Evolutionary conservation across 2,888 invertebrate genomes (phyloP).

Genomic region (Opisthograptis luteolata): DNA sequence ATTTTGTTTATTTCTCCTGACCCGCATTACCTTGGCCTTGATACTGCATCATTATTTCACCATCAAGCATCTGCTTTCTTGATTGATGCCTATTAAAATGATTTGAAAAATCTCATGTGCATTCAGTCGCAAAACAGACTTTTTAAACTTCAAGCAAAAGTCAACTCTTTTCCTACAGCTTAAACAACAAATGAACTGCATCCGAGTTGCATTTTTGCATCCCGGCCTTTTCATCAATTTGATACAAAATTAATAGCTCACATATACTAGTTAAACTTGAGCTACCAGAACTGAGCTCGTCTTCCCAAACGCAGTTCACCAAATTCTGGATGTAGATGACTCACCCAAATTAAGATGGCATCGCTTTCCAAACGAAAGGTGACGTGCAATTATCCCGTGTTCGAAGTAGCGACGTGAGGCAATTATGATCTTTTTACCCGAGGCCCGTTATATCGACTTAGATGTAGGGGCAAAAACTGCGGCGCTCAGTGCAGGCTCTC

Average conservation of each 20-base stretch:
- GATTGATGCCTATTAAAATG: conserved; percentile 59
- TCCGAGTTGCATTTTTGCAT: conserved; percentile 30
- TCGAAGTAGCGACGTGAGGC: conserved; percentile 62
- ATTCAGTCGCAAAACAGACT: conserved; percentile 39
- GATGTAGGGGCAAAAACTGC: conserved; percentile 71
- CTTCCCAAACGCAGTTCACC: conserved; percentile 41
- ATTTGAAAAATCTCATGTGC: conserved; percentile 49
- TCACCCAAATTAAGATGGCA: conserved; percentile 73
- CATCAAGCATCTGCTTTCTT: conserved; percentile 58
- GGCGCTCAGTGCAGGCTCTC: conserved; percentile 64
- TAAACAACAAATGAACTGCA: conserved; percentile 34
- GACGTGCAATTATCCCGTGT: conserved; percentile 73
- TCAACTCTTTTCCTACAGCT: conserved; percentile 31
- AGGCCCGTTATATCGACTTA: conserved; percentile 78
- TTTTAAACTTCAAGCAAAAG: conserved; percentile 29
- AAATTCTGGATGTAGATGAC: conserved; percentile 58
- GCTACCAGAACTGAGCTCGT: conserved; percentile 29
- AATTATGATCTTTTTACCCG: conserved; percentile 81
- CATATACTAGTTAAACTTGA: conserved; percentile 45
- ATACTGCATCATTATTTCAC: conserved; percentile 68
- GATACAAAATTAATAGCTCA: conserved; percentile 42
- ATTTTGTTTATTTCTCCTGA: conserved; percentile 57
- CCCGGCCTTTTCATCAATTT: conserved; percentile 37
- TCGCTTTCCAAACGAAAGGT: conserved; percentile 83
- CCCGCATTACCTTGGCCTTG: conserved; percentile 64